Evolutionary conservation across 2,797 vertebrate species (phyloP), one percentile per base, ranked within the genome.

Genomic region (Artibeus lituratus): DNA sequence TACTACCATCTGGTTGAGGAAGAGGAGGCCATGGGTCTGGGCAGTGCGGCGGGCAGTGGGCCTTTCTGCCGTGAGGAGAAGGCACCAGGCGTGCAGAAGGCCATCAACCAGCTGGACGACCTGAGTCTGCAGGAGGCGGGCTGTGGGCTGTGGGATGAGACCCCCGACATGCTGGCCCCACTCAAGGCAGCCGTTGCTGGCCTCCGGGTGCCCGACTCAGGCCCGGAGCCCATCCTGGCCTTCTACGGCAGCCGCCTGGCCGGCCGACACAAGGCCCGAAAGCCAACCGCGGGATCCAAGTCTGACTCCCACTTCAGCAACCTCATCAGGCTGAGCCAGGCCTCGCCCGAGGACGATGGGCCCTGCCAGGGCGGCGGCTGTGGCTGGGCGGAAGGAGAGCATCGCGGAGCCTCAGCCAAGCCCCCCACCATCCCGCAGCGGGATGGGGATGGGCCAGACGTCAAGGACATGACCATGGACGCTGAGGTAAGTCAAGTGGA

Each of bases 91-190:
- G 24, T 98, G 95, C 98, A 98, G 32, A 92, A 96, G 44, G 96
- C 97, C 96, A 98, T 97, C 0, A 86, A 96, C 59, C 98, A 98
- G 94, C 94, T 97, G 69, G 98, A 98, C 0, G 95, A 96, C 81
- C 95, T 98, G 69, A 98, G 98, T 57, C 92, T 98, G 21, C 96
- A 97, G 29, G 97, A 98, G 90, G 92, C 72, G 0, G 78, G 51
- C 0, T 62, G 67, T 3, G 95, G 88, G 49, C 89, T 97, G 57
- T 98, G 98, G 98, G 97, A 94, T 0, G 98, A 98, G 91, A 86
- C 94, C n/a, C 80, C 97, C 0, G 57, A 97, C 6, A 35, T 86
- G 90, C 87, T 97, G 85, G 80, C 74, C 12, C 97, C 97, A 0
- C 92, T 97, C 90, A 96, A 97, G 93, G 96, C 80, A 0, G 72